Evolutionary conservation across 2,113 vertebrate genomes (phyloP).

Genomic region (Eudyptes chrysolophus): DNA sequence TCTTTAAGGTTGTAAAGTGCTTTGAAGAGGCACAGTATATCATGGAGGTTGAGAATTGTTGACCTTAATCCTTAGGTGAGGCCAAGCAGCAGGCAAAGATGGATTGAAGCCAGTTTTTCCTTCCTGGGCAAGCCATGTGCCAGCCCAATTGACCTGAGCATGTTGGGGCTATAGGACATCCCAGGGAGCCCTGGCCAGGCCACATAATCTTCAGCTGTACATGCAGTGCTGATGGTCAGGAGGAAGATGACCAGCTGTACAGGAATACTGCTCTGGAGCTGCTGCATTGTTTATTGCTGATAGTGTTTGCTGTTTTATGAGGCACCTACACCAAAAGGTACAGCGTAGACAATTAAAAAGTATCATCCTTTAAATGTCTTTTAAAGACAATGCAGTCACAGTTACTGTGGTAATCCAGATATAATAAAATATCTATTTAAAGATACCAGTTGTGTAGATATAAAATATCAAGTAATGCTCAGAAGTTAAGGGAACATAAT

Average conservation of each 20-base stretch:
- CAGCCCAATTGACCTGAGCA: not conserved
- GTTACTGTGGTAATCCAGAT: not conserved
- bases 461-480: slow-evolving; percentile 43
- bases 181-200: not conserved
- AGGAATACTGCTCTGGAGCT: not conserved
- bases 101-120: not conserved
- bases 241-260: not conserved
- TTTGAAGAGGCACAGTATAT: not conserved
- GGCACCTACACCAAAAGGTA: not conserved
- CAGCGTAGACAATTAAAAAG: not conserved
- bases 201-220: accelerated
- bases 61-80: not conserved
- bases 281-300: not conserved
- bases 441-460: not conserved
- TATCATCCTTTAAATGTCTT: not conserved
- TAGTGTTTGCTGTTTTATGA: not conserved
- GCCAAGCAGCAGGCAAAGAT: not conserved
- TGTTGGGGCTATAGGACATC: not conserved
- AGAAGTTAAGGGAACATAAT: slow-evolving; percentile 24
- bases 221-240: not conserved
- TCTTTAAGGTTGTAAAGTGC: not conserved
- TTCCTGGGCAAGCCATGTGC: not conserved
- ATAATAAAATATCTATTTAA: not conserved
- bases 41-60: not conserved
- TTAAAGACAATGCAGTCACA: not conserved